These are phyloP conservation scores for Junonia oenone DNA, from an alignment of 2,888 invertebrate species.

Conservation along the genomic window DNA sequence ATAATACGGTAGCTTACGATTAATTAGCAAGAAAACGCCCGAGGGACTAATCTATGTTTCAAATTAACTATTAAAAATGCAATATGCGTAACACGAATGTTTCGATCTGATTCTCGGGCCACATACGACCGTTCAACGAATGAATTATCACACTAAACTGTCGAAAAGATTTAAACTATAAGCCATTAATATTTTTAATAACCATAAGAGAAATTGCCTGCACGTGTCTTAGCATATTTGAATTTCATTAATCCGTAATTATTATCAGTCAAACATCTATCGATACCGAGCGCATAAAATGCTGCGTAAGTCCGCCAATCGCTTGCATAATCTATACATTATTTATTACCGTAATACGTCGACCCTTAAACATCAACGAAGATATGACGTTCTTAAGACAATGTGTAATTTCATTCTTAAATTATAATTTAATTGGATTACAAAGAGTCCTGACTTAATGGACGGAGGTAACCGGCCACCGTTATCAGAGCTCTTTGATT, in stretches of 20 bases:
- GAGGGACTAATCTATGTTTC: conserved; percentile 27
- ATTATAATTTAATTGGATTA: conserved; percentile 50
- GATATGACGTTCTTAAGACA: conserved; percentile 35
- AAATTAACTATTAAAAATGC: conserved; percentile 15
- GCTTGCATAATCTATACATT: neutral
- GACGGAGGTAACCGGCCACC: conserved; percentile 40
- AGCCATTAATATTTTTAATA: conserved; percentile 17
- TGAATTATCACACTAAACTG: conserved; percentile 16
- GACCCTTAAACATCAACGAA: conserved; percentile 10
- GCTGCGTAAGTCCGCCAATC: neutral
- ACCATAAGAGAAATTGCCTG: conserved; percentile 16
- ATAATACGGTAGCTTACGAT: conserved; percentile 41
- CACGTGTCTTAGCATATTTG: conserved; percentile 14
- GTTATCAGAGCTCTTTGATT: conserved; percentile 40
- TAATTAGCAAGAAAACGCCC: conserved; percentile 35
- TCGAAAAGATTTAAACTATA: conserved; percentile 11
- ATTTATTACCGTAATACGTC: conserved; percentile 2
- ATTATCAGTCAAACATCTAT: conserved; percentile 4
- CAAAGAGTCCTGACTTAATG: conserved; percentile 49
- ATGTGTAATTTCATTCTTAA: conserved; percentile 33
- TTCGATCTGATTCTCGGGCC: conserved; percentile 13
- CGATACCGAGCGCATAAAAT: neutral
- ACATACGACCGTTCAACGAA: conserved; percentile 13
- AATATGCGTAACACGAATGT: conserved; percentile 8
- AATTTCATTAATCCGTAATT: conserved; percentile 16